Conservation (phyloP, 2,888 invertebrate genomes). For the Cantharis lateralis region DNA sequence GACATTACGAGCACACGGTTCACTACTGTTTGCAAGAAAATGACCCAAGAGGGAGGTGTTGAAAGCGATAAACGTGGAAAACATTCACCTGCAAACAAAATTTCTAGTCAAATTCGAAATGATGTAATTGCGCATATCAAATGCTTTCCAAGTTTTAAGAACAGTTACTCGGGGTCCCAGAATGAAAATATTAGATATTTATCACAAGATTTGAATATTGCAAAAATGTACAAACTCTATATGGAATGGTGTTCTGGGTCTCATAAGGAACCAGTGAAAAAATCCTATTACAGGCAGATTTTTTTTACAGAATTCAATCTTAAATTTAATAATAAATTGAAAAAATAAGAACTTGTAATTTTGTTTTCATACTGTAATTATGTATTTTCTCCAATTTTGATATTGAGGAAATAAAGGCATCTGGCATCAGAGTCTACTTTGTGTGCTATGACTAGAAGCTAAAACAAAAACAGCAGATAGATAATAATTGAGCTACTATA, state of each 20-base stretch:
- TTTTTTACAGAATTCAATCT: conserved; percentile 1
- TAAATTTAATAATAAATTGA: neutral
- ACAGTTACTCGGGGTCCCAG: neutral
- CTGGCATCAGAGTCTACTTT: too few species aligned
- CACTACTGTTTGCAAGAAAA: conserved; percentile 17
- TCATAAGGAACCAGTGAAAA: neutral
- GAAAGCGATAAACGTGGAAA: conserved; percentile 16
- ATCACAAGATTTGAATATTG: neutral
- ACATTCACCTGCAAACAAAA: conserved; percentile 12
- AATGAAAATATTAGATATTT: neutral
- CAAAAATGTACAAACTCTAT: neutral
- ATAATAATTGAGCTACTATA: too few species aligned
- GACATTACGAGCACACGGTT: conserved; percentile 14
- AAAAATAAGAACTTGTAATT: too few species aligned
- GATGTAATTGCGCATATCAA: neutral
- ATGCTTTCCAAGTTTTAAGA: neutral
- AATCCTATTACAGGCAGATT: neutral
- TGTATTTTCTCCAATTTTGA: too few species aligned
- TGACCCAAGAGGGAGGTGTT: neutral
- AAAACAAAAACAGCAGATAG: too few species aligned
- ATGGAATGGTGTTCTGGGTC: neutral
- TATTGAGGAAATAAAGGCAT: too few species aligned
- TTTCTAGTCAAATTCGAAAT: neutral
- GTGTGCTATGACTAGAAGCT: too few species aligned
- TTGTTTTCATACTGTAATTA: too few species aligned